Conservation (phyloP, 1,140 invertebrate genomes). For the Brachionus asplanchnoidis region DNA sequence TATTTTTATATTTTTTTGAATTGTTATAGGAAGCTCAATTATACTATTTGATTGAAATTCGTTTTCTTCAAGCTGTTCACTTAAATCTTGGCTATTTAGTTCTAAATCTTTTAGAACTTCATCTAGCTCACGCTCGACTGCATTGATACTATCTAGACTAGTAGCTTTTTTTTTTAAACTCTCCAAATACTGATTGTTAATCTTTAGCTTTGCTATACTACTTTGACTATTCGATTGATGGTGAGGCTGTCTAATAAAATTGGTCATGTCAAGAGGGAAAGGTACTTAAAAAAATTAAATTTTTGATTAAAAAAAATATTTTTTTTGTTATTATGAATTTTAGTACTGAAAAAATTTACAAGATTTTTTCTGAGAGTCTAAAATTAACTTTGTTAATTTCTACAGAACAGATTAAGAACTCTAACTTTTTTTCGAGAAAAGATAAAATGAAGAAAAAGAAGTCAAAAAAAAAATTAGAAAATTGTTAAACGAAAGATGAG, state of each 20-base stretch:
- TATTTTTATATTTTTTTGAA: conserved; percentile 35
- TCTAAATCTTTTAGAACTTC: conserved; percentile 39
- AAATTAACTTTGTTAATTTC: too few species aligned
- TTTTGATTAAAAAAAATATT: too few species aligned
- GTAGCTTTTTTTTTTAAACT: conserved; percentile 25
- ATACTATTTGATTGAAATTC: conserved; percentile 22
- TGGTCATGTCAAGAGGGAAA: conserved; percentile 23
- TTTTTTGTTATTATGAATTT: too few species aligned
- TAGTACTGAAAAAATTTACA: too few species aligned
- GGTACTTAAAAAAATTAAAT: background rate
- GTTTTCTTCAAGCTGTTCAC: conserved; percentile 35
- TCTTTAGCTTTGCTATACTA: background rate
- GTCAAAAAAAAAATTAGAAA: too few species aligned
- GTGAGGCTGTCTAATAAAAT: conserved; percentile 1
- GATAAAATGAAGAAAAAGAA: too few species aligned
- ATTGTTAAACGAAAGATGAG: too few species aligned
- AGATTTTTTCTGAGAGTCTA: too few species aligned
- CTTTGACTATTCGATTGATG: background rate
- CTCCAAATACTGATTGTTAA: conserved; percentile 8
- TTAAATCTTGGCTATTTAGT: conserved; percentile 37
- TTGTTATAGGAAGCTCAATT: conserved; percentile 29
- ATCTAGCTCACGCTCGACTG: conserved; percentile 32
- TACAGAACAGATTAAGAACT: too few species aligned
- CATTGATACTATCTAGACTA: conserved; percentile 33
- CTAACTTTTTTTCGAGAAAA: background rate